Evolutionary conservation across 2,888 invertebrate genomes (phyloP).

Genomic region (Acanthosepion lycidas): DNA sequence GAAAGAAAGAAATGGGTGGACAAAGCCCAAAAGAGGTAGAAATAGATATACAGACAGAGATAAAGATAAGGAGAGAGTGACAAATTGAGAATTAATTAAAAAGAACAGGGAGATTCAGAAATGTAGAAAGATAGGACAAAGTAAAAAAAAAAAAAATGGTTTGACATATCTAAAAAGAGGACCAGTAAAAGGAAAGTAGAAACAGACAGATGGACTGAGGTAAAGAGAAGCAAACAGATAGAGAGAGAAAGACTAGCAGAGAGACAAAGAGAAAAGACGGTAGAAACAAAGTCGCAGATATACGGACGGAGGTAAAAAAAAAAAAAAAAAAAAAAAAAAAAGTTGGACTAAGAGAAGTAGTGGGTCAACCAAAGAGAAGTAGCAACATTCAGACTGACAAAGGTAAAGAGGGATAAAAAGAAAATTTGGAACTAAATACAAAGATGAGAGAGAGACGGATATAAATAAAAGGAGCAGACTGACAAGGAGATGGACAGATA

Average conservation of each 20-base stretch:
- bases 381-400: neutral
- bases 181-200: neutral
- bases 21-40: neutral
- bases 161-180: too few species aligned
- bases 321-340: neutral
- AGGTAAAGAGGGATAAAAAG: neutral
- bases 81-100: neutral
- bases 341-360: too few species aligned
- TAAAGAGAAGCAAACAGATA: neutral
- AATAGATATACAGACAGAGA: too few species aligned
- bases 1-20: neutral
- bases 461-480: neutral
- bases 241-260: neutral
- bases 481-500: too few species aligned
- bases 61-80: neutral
- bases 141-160: too few species aligned
- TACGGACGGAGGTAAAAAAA: neutral
- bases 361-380: neutral
- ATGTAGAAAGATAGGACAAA: too few species aligned
- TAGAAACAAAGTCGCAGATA: neutral
- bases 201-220: neutral
- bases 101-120: neutral
- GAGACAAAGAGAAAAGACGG: neutral
- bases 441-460: neutral
- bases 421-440: neutral